phyloP scores from a whole-genome alignment of 2,797 vertebrate genomes.

The Rhinogobio ventralis region DNA sequence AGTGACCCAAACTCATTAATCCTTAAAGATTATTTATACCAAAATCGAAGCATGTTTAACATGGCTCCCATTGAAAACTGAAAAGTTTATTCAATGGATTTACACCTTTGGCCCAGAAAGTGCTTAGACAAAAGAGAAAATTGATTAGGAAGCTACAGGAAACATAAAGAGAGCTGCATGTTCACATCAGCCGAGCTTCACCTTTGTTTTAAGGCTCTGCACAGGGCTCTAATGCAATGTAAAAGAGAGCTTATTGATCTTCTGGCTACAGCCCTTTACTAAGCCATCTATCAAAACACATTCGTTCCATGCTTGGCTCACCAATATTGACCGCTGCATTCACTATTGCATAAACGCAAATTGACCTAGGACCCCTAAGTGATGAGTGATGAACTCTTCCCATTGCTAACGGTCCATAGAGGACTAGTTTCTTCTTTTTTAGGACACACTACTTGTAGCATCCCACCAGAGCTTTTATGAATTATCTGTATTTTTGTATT shows the following conservation, averaged over 20 bases:
- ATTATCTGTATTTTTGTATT: neutral
- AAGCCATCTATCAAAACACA: conserved; percentile 54
- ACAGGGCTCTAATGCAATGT: conserved; percentile 40
- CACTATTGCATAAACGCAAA: conserved; percentile 46
- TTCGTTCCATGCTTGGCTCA: conserved; percentile 42
- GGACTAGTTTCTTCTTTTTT: neutral
- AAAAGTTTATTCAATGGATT: conserved; percentile 25
- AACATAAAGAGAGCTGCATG: conserved; percentile 13
- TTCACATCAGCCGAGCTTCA: conserved; percentile 27
- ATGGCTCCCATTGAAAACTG: conserved; percentile 36
- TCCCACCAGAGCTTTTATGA: neutral
- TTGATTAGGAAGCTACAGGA: conserved; percentile 30
- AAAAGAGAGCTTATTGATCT: conserved; percentile 40
- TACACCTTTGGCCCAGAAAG: conserved; percentile 25
- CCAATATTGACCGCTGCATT: conserved; percentile 39
- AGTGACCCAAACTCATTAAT: conserved; percentile 39
- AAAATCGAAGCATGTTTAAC: conserved; percentile 39
- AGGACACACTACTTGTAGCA: neutral
- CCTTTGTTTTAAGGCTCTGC: conserved; percentile 26
- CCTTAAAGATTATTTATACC: conserved; percentile 11
- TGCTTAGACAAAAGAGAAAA: neutral
- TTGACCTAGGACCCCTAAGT: conserved; percentile 34
- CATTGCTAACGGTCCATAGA: conserved; percentile 2
- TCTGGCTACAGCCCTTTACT: conserved; percentile 7
- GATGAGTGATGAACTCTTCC: conserved; percentile 45